Base-by-base conservation (phyloP, 2,888 invertebrate genomes). In the Agrochola lota region DNA sequence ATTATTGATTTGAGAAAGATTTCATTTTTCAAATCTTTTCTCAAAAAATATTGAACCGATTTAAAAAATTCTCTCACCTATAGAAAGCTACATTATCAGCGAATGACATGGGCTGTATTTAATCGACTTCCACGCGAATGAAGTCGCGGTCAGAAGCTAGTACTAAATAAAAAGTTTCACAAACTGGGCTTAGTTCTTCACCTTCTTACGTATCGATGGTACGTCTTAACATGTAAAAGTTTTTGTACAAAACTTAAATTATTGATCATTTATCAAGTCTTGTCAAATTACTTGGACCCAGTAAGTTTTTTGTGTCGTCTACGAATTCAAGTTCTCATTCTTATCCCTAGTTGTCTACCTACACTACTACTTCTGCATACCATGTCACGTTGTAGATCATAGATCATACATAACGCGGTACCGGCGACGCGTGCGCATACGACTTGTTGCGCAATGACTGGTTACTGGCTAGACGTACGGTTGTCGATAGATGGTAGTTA, bases 371-470 rank as follows among this genome's bases (percentile, higher is more conserved):
- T 74, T 68, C 49, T 66, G 55, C 66, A 68, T 80, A 76, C 67
- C 80, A 77, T 82, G 83, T 67, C 80, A 62, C 77, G 30, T 57
- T 71, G 43, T 46, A 30, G 57, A 80, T 62, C 60, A 57, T 68
- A 75, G 75, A 75, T 79, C 79, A 64, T 77, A 74, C 83, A 83
- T 85, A 77, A 71, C 80, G 30, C 72, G 69, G 60, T 64, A 43
- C 46, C 55, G 60, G 55, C 75, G 81, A 82, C 81, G 89, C 89
- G 81, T 86, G 85, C 84, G 83, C 80, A 74, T 78, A 82, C 63
- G 73, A 83, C 52, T 63, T 60, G 77, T 89, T 89, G 85, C 76
- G 85, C 81, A 89, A 88, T 60, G 52, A 81, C 63, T 80, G 46
- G 68, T 73, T 83, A 35, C 26, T 64, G 35, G 23, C 43, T 64